phyloP scores from a whole-genome alignment of 37 sponge, comb jelly and placozoan species.

The Spongilla lacustris region DNA sequence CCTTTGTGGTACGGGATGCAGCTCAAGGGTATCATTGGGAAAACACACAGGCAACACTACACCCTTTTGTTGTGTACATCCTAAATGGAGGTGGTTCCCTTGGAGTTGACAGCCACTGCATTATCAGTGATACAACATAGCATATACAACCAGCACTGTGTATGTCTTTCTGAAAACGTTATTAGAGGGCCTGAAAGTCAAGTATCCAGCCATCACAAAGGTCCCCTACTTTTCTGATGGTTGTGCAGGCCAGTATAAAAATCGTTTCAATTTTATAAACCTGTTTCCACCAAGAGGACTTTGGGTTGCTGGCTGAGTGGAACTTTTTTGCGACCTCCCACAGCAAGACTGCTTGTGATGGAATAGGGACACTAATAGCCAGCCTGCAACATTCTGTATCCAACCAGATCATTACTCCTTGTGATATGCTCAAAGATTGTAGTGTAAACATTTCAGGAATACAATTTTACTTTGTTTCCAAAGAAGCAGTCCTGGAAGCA shows the following conservation, averaged over 20 bases:
- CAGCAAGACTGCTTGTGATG: conserved; percentile 46
- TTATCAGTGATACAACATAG: conserved; percentile 40
- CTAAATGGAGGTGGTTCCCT: background rate
- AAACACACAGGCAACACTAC: conserved; percentile 56
- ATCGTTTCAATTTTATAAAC: conserved; percentile 4
- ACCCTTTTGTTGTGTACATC: conserved; percentile 51
- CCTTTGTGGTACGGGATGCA: conserved; percentile 57
- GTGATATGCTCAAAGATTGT: conserved; percentile 28
- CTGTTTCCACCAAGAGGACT: background rate
- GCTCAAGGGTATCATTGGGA: conserved; percentile 68
- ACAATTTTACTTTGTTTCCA: conserved; percentile 9
- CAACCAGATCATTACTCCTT: conserved; percentile 13
- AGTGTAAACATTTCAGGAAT: conserved; percentile 5
- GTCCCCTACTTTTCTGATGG: no score
- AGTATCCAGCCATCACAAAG: no score
- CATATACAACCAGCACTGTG: conserved; percentile 40
- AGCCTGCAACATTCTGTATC: background rate
- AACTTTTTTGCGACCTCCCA: conserved; percentile 32
- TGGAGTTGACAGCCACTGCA: conserved; percentile 24
- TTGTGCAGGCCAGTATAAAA: conserved; percentile 11
- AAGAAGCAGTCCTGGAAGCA: conserved; percentile 17
- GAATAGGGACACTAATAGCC: conserved; percentile 52
- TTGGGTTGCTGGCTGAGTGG: conserved; percentile 3
- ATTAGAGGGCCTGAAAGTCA: no score
- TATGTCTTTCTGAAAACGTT: conserved; percentile 1